These are phyloP conservation scores for Zhengitettix transpicula DNA, from an alignment of 2,888 invertebrate genomes.

Conservation along the genomic window DNA sequence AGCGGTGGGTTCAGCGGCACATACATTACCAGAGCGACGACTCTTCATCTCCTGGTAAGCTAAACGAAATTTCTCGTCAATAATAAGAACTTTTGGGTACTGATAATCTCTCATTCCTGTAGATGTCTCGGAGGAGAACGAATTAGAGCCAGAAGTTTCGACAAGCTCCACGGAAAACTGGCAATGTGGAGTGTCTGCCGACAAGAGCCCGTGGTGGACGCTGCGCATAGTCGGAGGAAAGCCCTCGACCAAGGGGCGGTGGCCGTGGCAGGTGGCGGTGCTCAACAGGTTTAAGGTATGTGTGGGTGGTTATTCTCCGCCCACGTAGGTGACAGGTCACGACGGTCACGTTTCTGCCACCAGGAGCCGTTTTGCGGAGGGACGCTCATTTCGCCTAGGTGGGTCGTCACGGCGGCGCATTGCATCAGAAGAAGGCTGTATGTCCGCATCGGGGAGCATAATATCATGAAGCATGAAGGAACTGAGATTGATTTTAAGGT, in stretches of 20 bases:
- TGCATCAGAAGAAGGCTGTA: constrained; percentile 62
- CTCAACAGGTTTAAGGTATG: constrained; percentile 64
- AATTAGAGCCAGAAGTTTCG: neutral
- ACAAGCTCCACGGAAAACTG: neutral
- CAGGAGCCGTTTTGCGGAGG: constrained; percentile 83
- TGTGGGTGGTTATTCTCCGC: constrained; percentile 1
- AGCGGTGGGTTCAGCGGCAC: constrained; percentile 37
- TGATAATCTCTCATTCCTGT: neutral
- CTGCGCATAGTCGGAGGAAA: constrained; percentile 70
- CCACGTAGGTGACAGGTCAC: constrained; percentile 45
- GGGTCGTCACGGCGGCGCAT: constrained; percentile 80
- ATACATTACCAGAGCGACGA: constrained; percentile 10
- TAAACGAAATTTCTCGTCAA: too few relatives aligned
- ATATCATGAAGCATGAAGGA: constrained; percentile 53
- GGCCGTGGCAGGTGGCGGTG: constrained; percentile 92
- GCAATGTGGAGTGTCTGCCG: neutral
- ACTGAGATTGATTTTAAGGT: constrained; percentile 60
- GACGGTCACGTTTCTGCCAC: constrained; percentile 13
- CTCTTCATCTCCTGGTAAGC: neutral
- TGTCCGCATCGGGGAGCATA: constrained; percentile 74
- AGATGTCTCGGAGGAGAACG: neutral
- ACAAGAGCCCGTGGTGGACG: neutral
- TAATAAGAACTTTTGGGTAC: neutral
- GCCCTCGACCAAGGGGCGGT: constrained; percentile 61
- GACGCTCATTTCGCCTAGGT: constrained; percentile 60